Conservation (phyloP, 2,888 invertebrate genomes). For the Hermaeophaga mercurialis region DNA sequence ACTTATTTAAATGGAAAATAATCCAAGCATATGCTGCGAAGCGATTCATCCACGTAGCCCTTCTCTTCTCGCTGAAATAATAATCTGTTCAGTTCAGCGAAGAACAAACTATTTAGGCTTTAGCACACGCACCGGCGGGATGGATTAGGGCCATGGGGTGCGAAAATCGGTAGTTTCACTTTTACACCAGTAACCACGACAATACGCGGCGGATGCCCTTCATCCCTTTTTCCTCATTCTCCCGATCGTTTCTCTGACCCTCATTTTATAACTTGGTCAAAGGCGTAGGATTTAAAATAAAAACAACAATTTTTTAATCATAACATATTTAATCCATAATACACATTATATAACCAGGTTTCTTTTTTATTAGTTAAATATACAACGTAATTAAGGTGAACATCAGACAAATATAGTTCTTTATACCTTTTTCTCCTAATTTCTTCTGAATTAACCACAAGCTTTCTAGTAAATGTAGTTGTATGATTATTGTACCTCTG, state of each 20-base stretch:
- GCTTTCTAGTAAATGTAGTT: no score
- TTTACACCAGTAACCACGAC: conserved; percentile 61
- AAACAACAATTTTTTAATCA: no score
- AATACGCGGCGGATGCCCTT: conserved; percentile 55
- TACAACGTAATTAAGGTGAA: no score
- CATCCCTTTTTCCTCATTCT: conserved; percentile 47
- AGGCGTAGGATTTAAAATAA: conserved; percentile 5
- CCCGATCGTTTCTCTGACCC: conserved; percentile 21
- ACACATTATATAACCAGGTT: no score
- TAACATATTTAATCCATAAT: no score
- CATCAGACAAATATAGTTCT: no score
- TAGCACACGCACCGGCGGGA: conserved; percentile 20
- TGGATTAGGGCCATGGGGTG: conserved; percentile 12
- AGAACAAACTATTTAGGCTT: conserved; percentile 37
- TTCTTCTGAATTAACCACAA: no score
- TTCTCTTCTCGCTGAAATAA: conserved; percentile 3
- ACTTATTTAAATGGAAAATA: no score
- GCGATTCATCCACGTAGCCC: conserved; percentile 6
- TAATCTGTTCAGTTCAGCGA: conserved; percentile 47
- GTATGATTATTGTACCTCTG: no score
- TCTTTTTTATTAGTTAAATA: no score
- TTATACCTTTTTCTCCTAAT: no score
- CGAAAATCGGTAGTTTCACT: conserved; percentile 53
- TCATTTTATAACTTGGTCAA: conserved; percentile 12
- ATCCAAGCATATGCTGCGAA: conserved; percentile 18